Conservation (phyloP, 2,888 invertebrate genomes). For the Oeneis ivallda region DNA sequence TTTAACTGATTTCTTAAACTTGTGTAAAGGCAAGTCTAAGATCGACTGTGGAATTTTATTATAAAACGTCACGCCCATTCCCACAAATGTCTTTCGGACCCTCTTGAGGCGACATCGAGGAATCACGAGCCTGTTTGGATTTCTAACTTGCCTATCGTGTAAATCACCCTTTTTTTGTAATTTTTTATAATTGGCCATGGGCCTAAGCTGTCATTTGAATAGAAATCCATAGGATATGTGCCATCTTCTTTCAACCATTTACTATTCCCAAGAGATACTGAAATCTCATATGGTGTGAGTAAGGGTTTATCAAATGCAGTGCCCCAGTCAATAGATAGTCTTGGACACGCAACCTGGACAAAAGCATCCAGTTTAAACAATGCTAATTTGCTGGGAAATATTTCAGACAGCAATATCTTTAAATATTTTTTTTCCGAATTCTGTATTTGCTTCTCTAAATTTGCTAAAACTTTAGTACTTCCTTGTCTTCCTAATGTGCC, state of each 20-base stretch:
- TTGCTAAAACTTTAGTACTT: constrained; percentile 90
- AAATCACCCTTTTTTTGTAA: too few species aligned
- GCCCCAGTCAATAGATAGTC: constrained; percentile 99
- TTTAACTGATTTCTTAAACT: too few species aligned
- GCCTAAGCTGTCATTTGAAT: constrained; percentile 95
- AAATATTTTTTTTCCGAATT: constrained; percentile 84
- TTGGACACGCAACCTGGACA: constrained; percentile 96
- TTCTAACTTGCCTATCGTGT: too few species aligned
- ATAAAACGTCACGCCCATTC: too few species aligned
- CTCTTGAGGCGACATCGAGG: too few species aligned
- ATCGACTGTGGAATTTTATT: too few species aligned
- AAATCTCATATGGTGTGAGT: constrained; percentile 96
- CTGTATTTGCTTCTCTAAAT: constrained; percentile 85
- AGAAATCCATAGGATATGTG: constrained; percentile 99
- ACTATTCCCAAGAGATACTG: constrained; percentile 87
- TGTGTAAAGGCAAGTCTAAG: too few species aligned
- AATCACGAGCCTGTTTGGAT: too few species aligned
- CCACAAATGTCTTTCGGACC: too few species aligned
- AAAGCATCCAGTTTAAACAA: constrained; percentile 90
- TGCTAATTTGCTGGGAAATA: constrained; percentile 95
- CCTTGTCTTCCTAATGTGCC: constrained; percentile 99
- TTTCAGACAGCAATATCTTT: constrained; percentile 95
- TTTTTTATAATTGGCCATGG: constrained; percentile 99
- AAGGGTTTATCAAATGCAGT: constrained; percentile 93
- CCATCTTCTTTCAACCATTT: constrained; percentile 84